Conservation (phyloP, 2,797 vertebrate species). For the Gypaetus barbatus region DNA sequence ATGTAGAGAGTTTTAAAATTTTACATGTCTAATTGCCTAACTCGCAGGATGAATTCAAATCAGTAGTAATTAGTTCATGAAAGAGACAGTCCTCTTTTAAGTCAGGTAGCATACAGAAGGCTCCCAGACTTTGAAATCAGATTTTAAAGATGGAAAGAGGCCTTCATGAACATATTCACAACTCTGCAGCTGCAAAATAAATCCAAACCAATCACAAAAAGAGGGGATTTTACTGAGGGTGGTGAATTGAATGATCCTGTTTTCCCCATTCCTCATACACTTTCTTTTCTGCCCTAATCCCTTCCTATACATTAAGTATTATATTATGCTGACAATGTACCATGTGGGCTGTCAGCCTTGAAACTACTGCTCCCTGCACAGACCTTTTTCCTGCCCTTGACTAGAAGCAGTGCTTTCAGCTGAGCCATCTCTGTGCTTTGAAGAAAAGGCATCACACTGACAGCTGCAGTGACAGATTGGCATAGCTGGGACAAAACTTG, state of each 20-base stretch:
- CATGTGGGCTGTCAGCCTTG: not conserved
- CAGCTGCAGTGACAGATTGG: slow-evolving; percentile 52
- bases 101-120: not conserved
- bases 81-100: not conserved
- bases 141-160: not conserved
- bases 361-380: not conserved
- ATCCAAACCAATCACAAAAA: not conserved
- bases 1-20: not conserved
- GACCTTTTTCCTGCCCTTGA: not conserved
- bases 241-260: not conserved
- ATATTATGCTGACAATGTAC: not conserved
- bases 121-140: not conserved
- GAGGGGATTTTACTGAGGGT: not conserved
- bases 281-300: not conserved
- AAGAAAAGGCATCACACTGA: slow-evolving; percentile 25
- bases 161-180: not conserved
- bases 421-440: not conserved
- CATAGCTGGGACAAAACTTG: not conserved
- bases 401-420: not conserved
- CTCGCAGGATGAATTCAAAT: not conserved
- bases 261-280: not conserved
- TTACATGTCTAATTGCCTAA: not conserved
- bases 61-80: not conserved
- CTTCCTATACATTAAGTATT: not conserved
- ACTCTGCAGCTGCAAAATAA: not conserved